phyloP scores from a whole-genome alignment of 2,888 invertebrate genomes.

The Rotaria macrura region DNA sequence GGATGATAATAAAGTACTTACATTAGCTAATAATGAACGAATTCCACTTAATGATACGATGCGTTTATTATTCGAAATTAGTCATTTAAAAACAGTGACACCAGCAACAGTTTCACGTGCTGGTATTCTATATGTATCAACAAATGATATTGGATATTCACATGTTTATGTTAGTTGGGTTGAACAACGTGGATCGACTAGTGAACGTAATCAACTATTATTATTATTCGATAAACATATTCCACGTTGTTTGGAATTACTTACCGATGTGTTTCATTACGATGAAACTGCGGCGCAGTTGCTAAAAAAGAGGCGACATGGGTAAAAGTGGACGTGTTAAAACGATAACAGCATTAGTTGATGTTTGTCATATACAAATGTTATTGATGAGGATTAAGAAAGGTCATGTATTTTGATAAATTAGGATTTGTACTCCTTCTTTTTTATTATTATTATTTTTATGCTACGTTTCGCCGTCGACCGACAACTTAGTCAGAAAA shows the following conservation, averaged over 20 bases:
- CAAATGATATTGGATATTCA: slow-evolving; percentile 23
- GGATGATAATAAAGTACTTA: slow-evolving; percentile 32
- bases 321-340: slow-evolving; percentile 27
- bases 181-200: not conserved
- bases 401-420: too few relatives aligned
- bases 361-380: slow-evolving; percentile 34
- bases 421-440: too few relatives aligned
- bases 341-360: slow-evolving; percentile 34
- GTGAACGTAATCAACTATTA: slow-evolving; percentile 18
- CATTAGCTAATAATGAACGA: slow-evolving; percentile 29
- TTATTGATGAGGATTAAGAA: too few relatives aligned
- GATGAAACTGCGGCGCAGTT: too few relatives aligned
- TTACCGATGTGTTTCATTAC: too few relatives aligned
- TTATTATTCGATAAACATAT: slow-evolving; percentile 35
- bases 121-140: slow-evolving; percentile 20
- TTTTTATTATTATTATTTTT: too few relatives aligned
- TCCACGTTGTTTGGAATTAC: slow-evolving; percentile 31
- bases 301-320: too few relatives aligned
- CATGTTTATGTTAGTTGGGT: slow-evolving; percentile 20
- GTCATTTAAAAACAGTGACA: slow-evolving; percentile 35
- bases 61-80: slow-evolving; percentile 35
- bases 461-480: too few relatives aligned
- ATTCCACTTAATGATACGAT: slow-evolving; percentile 32
- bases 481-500: too few relatives aligned
- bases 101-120: slow-evolving; percentile 35